Evolutionary conservation across 2,113 vertebrate genomes (phyloP).

Genomic region (Anolis carolinensis): DNA sequence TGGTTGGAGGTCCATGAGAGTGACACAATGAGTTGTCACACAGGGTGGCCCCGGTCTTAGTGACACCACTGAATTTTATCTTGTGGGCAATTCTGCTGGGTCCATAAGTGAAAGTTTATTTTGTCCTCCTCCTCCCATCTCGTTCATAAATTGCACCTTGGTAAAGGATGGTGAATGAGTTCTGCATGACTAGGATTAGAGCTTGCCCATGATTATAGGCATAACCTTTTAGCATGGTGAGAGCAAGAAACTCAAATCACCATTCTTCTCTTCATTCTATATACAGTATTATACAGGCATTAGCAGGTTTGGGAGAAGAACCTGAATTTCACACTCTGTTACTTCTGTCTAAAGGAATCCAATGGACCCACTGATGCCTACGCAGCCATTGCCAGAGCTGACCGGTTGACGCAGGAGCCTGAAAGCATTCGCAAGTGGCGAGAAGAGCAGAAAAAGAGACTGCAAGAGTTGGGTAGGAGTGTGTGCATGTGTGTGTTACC

Average conservation of each 20-base stretch:
- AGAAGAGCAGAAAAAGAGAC: constrained; percentile 92
- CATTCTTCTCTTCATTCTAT: neutral
- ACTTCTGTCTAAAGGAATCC: constrained; percentile 79
- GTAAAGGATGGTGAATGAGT: neutral
- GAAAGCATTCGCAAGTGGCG: constrained; percentile 97
- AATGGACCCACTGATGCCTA: constrained; percentile 89
- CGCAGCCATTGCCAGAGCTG: constrained; percentile 90
- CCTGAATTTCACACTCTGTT: constrained; percentile 18
- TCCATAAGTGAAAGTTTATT: too few species aligned
- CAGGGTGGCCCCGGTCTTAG: too few species aligned
- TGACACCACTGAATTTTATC: too few species aligned
- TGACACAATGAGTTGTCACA: too few species aligned
- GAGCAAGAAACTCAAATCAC: neutral
- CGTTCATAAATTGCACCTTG: neutral
- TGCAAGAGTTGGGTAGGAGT: constrained; percentile 90
- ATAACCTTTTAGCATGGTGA: neutral
- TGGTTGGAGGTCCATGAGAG: too few species aligned
- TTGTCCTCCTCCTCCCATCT: neutral
- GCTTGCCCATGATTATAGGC: neutral
- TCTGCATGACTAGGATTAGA: neutral
- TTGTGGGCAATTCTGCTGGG: too few species aligned
- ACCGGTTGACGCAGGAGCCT: constrained; percentile 92
- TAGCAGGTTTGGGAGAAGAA: neutral
- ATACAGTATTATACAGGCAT: neutral
- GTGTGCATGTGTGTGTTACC: neutral